These are phyloP conservation scores for Hemaris fuciformis DNA, from an alignment of 2,888 invertebrate species.

Conservation along the genomic window DNA sequence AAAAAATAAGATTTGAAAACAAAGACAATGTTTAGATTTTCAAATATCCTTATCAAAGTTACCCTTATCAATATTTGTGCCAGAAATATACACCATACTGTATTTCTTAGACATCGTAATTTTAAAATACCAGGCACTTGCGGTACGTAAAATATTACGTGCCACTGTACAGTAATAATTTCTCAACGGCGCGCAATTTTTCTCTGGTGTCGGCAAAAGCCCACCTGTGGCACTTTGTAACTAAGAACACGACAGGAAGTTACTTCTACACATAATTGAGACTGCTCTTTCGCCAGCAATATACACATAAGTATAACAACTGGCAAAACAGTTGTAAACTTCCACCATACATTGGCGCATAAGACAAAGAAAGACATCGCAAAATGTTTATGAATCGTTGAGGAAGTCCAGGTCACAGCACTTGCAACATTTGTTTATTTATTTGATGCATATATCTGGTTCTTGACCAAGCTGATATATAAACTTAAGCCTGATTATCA, in stretches of 20 bases:
- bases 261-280: not conserved
- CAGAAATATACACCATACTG: too few relatives aligned
- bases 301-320: not conserved
- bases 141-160: not conserved
- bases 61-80: too few relatives aligned
- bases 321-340: not conserved
- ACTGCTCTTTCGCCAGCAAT: not conserved
- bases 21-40: too few relatives aligned
- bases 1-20: too few relatives aligned
- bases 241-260: not conserved
- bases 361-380: not conserved
- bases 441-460: too few relatives aligned
- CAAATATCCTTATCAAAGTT: too few relatives aligned
- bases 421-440: not conserved
- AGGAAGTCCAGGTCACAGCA: not conserved
- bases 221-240: not conserved
- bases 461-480: not conserved
- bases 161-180: not conserved
- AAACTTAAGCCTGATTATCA: not conserved
- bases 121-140: not conserved
- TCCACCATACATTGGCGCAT: not conserved
- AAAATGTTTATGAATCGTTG: not conserved
- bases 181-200: not conserved
- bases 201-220: not conserved
- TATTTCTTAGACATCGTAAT: too few relatives aligned